Evolutionary conservation across 2,797 vertebrate genomes (phyloP).

Genomic region (Kryptopterus vitreolus): DNA sequence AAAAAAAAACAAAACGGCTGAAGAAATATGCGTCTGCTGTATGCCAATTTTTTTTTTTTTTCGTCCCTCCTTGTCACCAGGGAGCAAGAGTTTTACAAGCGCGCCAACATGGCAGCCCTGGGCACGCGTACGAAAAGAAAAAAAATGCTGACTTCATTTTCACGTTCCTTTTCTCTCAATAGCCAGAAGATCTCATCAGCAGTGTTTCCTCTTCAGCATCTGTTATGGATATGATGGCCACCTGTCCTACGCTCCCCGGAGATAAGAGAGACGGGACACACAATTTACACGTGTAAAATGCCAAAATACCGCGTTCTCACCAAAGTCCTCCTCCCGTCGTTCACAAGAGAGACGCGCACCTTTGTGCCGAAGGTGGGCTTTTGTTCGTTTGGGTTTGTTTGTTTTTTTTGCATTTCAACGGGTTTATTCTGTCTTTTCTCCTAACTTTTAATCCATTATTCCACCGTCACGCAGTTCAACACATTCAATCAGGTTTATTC

Average conservation of each 20-base stretch:
- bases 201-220: slow-evolving; percentile 58
- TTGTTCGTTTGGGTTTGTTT: slow-evolving; percentile 21
- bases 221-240: slow-evolving; percentile 60
- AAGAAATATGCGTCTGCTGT: slow-evolving; percentile 45
- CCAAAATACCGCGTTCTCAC: slow-evolving; percentile 56
- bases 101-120: slow-evolving; percentile 50
- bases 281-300: slow-evolving; percentile 60
- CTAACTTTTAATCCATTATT: neutral
- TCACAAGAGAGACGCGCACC: slow-evolving; percentile 50
- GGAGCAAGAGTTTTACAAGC: slow-evolving; percentile 54
- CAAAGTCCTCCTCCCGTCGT: slow-evolving; percentile 48
- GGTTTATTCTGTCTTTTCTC: too few relatives aligned
- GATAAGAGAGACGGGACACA: slow-evolving; percentile 56
- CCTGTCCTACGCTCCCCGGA: slow-evolving; percentile 60
- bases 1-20: slow-evolving; percentile 29
- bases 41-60: slow-evolving; percentile 40
- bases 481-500: neutral
- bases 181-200: slow-evolving; percentile 60
- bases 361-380: slow-evolving; percentile 42
- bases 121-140: slow-evolving; percentile 45
- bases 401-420: neutral
- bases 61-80: slow-evolving; percentile 45
- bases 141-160: slow-evolving; percentile 60
- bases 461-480: neutral
- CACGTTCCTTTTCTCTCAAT: slow-evolving; percentile 55